Conservation (phyloP, 2,888 invertebrate species). For the Rosalia funebris region DNA sequence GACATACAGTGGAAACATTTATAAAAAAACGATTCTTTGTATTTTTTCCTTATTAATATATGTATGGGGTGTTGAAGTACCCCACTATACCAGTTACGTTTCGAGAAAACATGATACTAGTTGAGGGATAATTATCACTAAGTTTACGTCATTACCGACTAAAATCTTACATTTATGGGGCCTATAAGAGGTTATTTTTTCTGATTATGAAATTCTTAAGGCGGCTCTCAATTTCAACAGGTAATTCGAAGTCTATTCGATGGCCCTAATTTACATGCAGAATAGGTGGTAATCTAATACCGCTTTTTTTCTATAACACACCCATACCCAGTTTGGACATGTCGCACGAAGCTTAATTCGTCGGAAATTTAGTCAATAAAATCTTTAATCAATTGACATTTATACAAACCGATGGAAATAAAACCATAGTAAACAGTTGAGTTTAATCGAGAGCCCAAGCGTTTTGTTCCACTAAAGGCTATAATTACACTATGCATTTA, state of each 20-base stretch:
- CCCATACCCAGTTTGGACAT: not conserved
- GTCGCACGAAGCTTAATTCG: not conserved
- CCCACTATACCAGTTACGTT: too few relatives aligned
- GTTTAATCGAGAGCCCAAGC: not conserved
- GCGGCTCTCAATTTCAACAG: too few relatives aligned
- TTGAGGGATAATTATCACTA: too few relatives aligned
- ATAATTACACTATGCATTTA: not conserved
- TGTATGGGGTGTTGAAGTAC: too few relatives aligned
- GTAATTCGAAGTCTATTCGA: not conserved
- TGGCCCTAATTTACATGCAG: not conserved
- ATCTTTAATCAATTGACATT: conserved; percentile 6
- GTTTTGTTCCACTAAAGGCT: not conserved
- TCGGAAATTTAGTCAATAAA: conserved; percentile 5
- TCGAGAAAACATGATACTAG: too few relatives aligned
- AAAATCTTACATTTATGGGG: too few relatives aligned
- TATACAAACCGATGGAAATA: not conserved
- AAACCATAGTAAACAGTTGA: not conserved
- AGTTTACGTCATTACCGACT: too few relatives aligned
- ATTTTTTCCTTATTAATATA: too few relatives aligned
- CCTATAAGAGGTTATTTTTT: too few relatives aligned
- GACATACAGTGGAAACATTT: too few relatives aligned
- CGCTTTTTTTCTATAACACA: not conserved
- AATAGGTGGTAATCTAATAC: not conserved
- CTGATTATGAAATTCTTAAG: too few relatives aligned
- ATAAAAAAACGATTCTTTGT: too few relatives aligned